Evolutionary conservation across 2,113 vertebrate genomes (phyloP), one percentile per base, ranked within the genome.

Genomic region (Acinonyx jubatus): DNA sequence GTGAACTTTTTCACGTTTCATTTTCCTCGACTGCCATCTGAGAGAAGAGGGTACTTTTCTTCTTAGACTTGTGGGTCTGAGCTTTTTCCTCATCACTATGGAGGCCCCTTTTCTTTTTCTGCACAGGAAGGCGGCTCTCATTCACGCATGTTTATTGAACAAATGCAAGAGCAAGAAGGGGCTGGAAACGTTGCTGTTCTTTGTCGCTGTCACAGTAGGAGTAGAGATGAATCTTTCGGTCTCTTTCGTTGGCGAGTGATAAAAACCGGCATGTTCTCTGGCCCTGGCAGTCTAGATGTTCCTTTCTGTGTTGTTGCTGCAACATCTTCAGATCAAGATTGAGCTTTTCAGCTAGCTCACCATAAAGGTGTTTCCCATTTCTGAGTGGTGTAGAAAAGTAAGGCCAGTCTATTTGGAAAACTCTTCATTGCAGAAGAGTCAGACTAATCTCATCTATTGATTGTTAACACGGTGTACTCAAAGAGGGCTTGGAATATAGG

Each of bases 401-500:
- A 93, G 41, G 55, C 55, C 81, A 38, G 0, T 55, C 1, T 65
- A 74, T 50, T 74, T 91, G 76, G 55, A 31, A 94, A 85, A 57
- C 52, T 57, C 19, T 61, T 94, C 29, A 25, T 61, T 81, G 50
- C 45, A 55, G 55, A 95, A 69, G 21, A 52, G 33, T 7, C 31
- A 31, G 71, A 48, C 88, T 80, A 48, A 50, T 88, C 82, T 91
- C 94, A 36, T 15, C 69, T 69, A 1, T 74, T 19, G 48, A 45
- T 79, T 52, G n/a, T 50, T 61, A 63, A 61, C 69, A 76, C 57
- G 55, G 13, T 85, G 31, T 82, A 2, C 66, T 74, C 66, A 71
- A 15, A 66, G 41, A 89, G 45, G 93, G 94, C 85, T 81, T 55
- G 76, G 84, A 9, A 71, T 31, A 41, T 10, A 45, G 66, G 19